Evolutionary conservation across 2,888 invertebrate genomes (phyloP), one percentile per base, ranked within the genome.

Genomic region (Agriopis aurantiaria): DNA sequence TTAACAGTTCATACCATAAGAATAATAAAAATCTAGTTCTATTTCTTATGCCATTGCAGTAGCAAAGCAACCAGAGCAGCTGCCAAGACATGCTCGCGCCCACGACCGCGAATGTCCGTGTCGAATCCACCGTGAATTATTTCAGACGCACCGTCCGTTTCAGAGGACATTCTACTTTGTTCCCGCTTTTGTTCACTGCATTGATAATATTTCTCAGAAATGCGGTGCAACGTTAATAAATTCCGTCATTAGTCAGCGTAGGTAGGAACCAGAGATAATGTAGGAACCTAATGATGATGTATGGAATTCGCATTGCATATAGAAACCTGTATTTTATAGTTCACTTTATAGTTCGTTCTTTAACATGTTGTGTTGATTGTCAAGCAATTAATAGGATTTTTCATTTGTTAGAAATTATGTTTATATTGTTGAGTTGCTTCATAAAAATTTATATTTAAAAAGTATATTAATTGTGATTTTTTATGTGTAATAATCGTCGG

Each of bases 111-210:
- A 87, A 88, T 86, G 85, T 86, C 88, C 89, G 81, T 86, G 86
- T 90, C 90, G 90, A 90, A 91, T 90, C 82, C 84, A 77, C 86
- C 82, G 88, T 91, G 91, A 92, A 92, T 90, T 91, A 92, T 91
- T 91, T 89, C 89, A 89, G 87, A 78, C 78, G 73, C 53, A 87
- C 85, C 85, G 86, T 88, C 85, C 88, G 82, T 89, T 91, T 90
- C 89, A 88, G 88, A 85, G 80, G 85, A 82, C 85, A 81, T 83
- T 82, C 82, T 80, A 83, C 84, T 82, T 86, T 87, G 88, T 87
- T 85, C 82, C 84, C 85, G 85, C 82, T 87, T 87, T 86, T 86
- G 84, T 82, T 79, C 81, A 56, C 53, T 64, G 69, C 73, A 72
- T 75, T 83, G 84, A 87, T 86, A 87, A 90, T 91, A 90, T 85